Conservation (phyloP, 2,797 vertebrate species). For the Microcaecilia unicolor region DNA sequence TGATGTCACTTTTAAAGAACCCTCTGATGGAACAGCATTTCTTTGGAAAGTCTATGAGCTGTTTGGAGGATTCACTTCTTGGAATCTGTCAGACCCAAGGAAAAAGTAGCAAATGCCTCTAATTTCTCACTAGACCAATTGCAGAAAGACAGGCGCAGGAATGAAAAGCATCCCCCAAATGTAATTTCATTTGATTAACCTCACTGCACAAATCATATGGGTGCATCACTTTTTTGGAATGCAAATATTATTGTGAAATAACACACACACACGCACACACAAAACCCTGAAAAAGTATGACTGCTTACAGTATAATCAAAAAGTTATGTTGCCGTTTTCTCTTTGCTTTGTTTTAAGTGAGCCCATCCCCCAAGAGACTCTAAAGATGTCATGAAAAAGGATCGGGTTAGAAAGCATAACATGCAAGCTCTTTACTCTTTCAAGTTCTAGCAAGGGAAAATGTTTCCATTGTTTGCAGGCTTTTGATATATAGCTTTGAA, state of each 20-base stretch:
- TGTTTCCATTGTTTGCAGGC: constrained; percentile 52
- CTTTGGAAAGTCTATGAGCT: too few relatives aligned
- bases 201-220: constrained; percentile 7
- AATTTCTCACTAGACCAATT: constrained; percentile 27
- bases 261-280: constrained; percentile 18
- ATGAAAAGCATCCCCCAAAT: constrained; percentile 22
- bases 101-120: too few relatives aligned
- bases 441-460: constrained; percentile 38
- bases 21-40: too few relatives aligned
- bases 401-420: constrained; percentile 41
- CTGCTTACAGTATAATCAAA: constrained; percentile 56
- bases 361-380: constrained; percentile 39
- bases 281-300: constrained; percentile 36
- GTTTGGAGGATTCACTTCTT: too few relatives aligned
- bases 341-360: constrained; percentile 39
- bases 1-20: too few relatives aligned
- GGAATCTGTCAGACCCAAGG: too few relatives aligned
- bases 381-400: constrained; percentile 44
- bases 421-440: constrained; percentile 38
- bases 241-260: constrained; percentile 41
- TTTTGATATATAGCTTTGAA: constrained; percentile 52
- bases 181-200: constrained; percentile 26
- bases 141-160: constrained; percentile 21
- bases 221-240: constrained; percentile 33
- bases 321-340: constrained; percentile 40